A percentile compares a stretch with the other conserved stretches of the same genome.
These are phyloP conservation scores for Ostrea denselamellosa DNA, from an alignment of 1,140 invertebrate genomes.

Conservation along the genomic window DNA sequence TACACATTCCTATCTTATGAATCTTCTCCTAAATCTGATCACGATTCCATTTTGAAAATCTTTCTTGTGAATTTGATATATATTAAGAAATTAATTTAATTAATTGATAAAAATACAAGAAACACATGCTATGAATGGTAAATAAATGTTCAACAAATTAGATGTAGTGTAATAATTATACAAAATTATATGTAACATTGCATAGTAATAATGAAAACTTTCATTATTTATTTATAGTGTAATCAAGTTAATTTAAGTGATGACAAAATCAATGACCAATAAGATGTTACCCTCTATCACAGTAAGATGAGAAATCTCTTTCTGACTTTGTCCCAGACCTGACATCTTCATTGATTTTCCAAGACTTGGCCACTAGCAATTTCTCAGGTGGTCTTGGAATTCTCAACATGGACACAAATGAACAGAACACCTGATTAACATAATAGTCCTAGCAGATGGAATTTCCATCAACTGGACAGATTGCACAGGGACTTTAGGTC, in stretches of 20 bases:
- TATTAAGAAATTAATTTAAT: not conserved
- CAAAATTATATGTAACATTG: not conserved
- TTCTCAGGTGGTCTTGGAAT: not conserved
- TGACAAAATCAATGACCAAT: slow-evolving; percentile 4
- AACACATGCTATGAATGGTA: not conserved
- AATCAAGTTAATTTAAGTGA: slow-evolving; percentile 15
- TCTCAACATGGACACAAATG: not conserved
- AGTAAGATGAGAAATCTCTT: not conserved
- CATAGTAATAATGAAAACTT: not conserved
- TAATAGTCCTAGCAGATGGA: not conserved
- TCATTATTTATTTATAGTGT: slow-evolving; percentile 15
- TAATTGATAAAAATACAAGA: not conserved
- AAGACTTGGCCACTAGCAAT: not conserved
- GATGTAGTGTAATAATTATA: not conserved
- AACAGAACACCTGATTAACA: slow-evolving; percentile 13
- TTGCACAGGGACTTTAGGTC: not conserved
- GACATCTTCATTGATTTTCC: slow-evolving; percentile 16
- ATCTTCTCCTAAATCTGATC: slow-evolving; percentile 5
- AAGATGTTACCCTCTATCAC: slow-evolving; percentile 5
- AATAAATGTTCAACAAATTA: not conserved
- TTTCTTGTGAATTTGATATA: not conserved
- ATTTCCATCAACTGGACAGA: not conserved
- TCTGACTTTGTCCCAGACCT: not conserved
- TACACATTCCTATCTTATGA: slow-evolving; percentile 29
- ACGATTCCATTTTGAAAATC: not conserved